These are phyloP conservation scores for Stenolophus ochropezus DNA, from an alignment of 2,888 invertebrate genomes.

Conservation along the genomic window DNA sequence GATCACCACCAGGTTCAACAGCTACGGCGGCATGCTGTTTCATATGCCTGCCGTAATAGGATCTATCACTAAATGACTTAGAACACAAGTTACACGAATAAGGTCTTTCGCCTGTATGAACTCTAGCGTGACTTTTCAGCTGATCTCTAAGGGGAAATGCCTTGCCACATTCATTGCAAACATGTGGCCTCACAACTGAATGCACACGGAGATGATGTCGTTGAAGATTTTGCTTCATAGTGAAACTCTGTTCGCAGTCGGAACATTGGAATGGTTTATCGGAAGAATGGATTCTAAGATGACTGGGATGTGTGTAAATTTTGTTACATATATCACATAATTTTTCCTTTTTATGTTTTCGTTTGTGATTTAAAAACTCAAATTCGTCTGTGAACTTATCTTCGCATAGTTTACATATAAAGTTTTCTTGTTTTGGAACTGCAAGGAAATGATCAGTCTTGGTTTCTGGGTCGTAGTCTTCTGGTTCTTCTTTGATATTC, in stretches of 20 bases:
- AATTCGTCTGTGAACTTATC: conserved; percentile 32
- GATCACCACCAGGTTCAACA: not conserved
- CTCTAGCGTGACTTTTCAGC: conserved; percentile 28
- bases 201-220: conserved; percentile 27
- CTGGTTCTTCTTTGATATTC: conserved; percentile 47
- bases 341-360: conserved; percentile 44
- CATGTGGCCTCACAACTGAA: not conserved
- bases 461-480: conserved; percentile 2
- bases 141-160: conserved; percentile 38
- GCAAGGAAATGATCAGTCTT: conserved; percentile 18
- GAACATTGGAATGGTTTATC: conserved; percentile 40
- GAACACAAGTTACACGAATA: conserved; percentile 42
- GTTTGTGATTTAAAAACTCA: conserved; percentile 32
- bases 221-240: conserved; percentile 51
- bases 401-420: conserved; percentile 26
- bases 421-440: conserved; percentile 33
- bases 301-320: conserved; percentile 44
- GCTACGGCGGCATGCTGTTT: conserved; percentile 25
- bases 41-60: conserved; percentile 41
- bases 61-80: conserved; percentile 39
- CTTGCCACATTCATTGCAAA: conserved; percentile 26
- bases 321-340: conserved; percentile 45
- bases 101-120: conserved; percentile 46
- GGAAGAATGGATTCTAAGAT: conserved; percentile 25
- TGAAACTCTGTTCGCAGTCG: conserved; percentile 34